Conservation (phyloP, 92 coral and sea anemone species). For the Heliopora coerulea region DNA sequence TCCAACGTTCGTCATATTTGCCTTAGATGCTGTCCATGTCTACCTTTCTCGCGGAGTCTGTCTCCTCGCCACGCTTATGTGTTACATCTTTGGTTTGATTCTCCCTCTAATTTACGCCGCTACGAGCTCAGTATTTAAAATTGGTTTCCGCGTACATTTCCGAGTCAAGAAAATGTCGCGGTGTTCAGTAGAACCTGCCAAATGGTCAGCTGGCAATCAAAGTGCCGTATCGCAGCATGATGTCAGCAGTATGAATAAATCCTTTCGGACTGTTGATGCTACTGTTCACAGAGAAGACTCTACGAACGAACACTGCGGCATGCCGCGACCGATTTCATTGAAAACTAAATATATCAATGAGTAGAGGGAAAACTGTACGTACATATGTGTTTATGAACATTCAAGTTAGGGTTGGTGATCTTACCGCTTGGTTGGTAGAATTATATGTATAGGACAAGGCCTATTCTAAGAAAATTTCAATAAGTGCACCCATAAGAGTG, state of each 20-base stretch:
- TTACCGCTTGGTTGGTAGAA: no score
- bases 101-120: slow-evolving; percentile 22
- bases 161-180: neutral
- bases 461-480: no score
- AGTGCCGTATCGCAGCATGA: neutral
- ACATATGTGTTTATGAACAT: no score
- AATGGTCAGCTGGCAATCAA: neutral
- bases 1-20: slow-evolving; percentile 19
- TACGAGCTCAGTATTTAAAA: slow-evolving; percentile 23
- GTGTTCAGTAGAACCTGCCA: slow-evolving; percentile 1
- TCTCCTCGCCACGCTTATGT: slow-evolving; percentile 20
- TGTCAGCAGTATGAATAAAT: neutral
- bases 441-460: no score
- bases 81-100: slow-evolving; percentile 20
- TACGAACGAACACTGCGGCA: neutral
- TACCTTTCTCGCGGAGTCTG: slow-evolving; percentile 25
- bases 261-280: no score
- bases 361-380: no score
- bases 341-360: no score
- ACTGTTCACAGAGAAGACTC: neutral
- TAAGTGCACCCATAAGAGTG: no score
- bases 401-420: no score
- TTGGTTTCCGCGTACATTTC: slow-evolving; percentile 3
- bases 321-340: neutral
- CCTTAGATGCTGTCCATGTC: slow-evolving; percentile 19